Base-by-base conservation (phyloP, 1,140 invertebrate species). In the Halesus radiatus region DNA sequence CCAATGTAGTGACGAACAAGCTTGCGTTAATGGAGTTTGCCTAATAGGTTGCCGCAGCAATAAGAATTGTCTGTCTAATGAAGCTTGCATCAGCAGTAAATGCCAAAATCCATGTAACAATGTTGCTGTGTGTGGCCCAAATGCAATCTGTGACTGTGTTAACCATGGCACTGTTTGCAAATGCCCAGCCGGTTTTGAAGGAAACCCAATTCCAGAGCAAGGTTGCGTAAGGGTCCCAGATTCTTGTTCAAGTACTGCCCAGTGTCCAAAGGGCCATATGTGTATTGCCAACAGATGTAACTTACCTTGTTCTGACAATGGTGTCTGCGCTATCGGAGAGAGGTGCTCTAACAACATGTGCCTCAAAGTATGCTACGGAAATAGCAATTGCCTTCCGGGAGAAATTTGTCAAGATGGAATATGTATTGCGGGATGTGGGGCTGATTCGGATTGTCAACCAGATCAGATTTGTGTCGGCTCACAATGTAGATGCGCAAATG, bases 361-460 rank as follows among this genome's bases (percentile, higher is more conserved):
- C 83, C 90, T 93, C 16, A 97, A 96, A 89, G 91, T 97, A 37
- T 98, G 97, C 85, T 96, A 96, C 84, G 93, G 94, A 3, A 96
- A 96, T 85, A 95, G 94, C 84, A 98, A 97, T 84, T 98, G 97
- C 83, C 89, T 96, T 78, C 93, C 94, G 7, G 96, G 96, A 73
- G 96, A 98, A 90, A 92, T 97, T 56, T 98, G 97, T 84, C 92
- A 88, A 82, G 93, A 94, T 82, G 95, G 96, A 52, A 91, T 92
- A 23, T 98, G 96, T 84, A 92, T 94, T 85, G 90, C 93, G 6
- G 97, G 97, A 1, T 98, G 97, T 85, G 93, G 94, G 29, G 92
- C 92, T 3, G 94, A 96, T 85, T 90, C 92, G 3, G 96, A 97
- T 84, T 98, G 97, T 85, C 91, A 92, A 50, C 85, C 90, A 23